These are phyloP conservation scores for Phylloscopus whistleri DNA, from an alignment of 2,113 vertebrate genomes.

Conservation along the genomic window DNA sequence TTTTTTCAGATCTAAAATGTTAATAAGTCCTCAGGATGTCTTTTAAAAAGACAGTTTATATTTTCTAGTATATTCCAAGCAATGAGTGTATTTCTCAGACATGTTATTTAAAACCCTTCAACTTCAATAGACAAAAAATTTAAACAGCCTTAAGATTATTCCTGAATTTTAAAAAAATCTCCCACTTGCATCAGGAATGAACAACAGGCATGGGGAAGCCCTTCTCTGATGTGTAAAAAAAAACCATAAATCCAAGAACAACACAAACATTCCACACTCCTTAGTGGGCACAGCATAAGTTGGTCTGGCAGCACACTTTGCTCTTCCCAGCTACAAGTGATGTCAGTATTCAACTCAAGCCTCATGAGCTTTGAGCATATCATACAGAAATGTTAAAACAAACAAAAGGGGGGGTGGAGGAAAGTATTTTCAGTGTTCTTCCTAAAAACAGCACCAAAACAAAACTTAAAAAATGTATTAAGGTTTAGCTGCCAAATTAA, in stretches of 20 bases:
- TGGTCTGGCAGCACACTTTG: not conserved
- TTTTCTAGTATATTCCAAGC: not conserved
- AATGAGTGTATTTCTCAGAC: not conserved
- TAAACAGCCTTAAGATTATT: not conserved
- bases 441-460: not conserved
- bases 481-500: not conserved
- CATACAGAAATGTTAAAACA: not conserved
- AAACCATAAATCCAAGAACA: not conserved
- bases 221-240: not conserved
- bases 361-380: not conserved
- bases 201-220: not conserved
- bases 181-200: not conserved
- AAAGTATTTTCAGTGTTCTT: not conserved
- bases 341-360: not conserved
- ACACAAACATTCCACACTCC: not conserved
- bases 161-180: not conserved
- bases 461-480: not conserved
- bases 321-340: not conserved
- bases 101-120: not conserved
- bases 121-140: not conserved
- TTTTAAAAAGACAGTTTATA: not conserved
- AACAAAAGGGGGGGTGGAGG: not conserved
- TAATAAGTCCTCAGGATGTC: not conserved
- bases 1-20: not conserved
- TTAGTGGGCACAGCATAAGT: rapidly evolving